These are phyloP conservation scores for Pangasianodon gigas DNA, from an alignment of 2,113 vertebrate species.

Conservation along the genomic window DNA sequence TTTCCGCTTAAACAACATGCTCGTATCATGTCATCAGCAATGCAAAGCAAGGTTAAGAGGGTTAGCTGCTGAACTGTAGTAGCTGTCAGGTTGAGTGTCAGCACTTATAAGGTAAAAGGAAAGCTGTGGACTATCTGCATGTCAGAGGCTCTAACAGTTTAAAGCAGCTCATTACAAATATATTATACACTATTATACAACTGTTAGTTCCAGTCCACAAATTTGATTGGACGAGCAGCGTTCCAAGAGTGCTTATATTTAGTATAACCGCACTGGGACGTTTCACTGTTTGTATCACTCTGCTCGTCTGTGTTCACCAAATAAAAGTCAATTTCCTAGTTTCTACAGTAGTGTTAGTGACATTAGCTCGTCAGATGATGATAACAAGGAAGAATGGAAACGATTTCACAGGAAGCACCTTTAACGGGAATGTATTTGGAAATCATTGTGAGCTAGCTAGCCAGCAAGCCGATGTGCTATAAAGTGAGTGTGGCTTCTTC, in stretches of 20 bases:
- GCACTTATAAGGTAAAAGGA: background rate
- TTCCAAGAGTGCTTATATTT: background rate
- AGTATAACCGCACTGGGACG: background rate
- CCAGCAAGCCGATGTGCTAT: background rate
- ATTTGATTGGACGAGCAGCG: background rate
- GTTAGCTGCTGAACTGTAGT: slow-evolving; percentile 1
- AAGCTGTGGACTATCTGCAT: background rate
- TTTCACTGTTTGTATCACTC: background rate
- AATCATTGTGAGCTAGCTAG: background rate
- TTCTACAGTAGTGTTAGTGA: background rate
- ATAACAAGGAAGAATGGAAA: background rate
- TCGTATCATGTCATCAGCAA: background rate
- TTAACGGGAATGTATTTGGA: background rate
- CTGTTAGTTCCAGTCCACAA: background rate
- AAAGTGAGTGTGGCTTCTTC: background rate
- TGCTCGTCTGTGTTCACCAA: background rate
- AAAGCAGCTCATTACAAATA: background rate
- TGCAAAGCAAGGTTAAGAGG: background rate
- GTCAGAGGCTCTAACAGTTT: background rate
- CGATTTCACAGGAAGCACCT: background rate
- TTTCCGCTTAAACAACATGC: background rate
- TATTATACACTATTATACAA: background rate
- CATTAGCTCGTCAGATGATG: background rate
- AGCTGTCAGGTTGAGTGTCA: slow-evolving; percentile 24
- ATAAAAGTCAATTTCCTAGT: background rate